Conservation (phyloP, 2,113 vertebrate genomes). For the Rissa tridactyla region DNA sequence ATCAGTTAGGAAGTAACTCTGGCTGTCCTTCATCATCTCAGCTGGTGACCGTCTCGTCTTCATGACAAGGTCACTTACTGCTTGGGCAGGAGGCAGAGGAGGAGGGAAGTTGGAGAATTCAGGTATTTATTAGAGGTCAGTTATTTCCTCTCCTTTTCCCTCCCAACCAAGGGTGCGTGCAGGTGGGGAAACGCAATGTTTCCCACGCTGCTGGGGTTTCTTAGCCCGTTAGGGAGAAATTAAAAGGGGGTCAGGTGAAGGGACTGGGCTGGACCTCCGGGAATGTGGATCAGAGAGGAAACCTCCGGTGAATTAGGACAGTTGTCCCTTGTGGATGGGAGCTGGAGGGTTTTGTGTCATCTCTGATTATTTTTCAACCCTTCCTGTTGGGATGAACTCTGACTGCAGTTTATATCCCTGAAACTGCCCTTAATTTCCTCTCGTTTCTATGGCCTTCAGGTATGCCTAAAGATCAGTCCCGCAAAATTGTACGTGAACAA, state of each 20-base stretch:
- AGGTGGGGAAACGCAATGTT: neutral
- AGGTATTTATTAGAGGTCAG: neutral
- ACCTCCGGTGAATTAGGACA: neutral
- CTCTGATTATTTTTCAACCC: neutral
- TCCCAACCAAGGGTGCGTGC: neutral
- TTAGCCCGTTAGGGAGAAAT: neutral
- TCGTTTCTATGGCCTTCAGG: neutral
- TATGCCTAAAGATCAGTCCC: neutral
- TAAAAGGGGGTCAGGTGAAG: neutral
- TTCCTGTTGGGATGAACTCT: neutral
- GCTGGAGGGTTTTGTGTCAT: neutral
- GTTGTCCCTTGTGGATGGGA: neutral
- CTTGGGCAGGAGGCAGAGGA: neutral
- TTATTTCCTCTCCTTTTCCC: neutral
- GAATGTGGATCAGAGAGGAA: neutral
- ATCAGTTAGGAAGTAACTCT: neutral
- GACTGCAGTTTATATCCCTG: neutral
- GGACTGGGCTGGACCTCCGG: neutral
- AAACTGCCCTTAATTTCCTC: neutral
- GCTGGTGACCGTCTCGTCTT: neutral
- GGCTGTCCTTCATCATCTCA: neutral
- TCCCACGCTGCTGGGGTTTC: neutral
- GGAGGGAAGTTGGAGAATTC: neutral
- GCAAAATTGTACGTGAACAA: neutral
- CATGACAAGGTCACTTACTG: conserved; percentile 37